Evolutionary conservation across 2,797 vertebrate genomes (phyloP).

Genomic region (Staurois parvus): DNA sequence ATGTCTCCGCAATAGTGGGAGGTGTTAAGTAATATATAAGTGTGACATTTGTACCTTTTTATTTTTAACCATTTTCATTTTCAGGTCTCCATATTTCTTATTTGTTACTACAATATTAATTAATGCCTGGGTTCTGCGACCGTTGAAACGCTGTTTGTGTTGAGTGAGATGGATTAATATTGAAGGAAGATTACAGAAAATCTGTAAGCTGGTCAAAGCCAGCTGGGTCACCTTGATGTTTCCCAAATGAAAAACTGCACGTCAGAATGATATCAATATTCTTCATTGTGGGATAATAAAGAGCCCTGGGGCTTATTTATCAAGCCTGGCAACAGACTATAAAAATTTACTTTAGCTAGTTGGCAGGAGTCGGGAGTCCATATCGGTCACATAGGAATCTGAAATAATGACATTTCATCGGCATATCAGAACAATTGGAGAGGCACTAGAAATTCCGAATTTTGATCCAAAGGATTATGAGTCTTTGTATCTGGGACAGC

Average conservation of each 20-base stretch:
- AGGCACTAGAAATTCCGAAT: not conserved
- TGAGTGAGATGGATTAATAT: constrained; percentile 79
- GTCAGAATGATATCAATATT: constrained; percentile 72
- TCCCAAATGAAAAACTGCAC: constrained; percentile 76
- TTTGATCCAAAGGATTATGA: not conserved
- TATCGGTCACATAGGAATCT: constrained; percentile 6
- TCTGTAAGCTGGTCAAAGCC: constrained; percentile 76
- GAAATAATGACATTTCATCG: constrained; percentile 23
- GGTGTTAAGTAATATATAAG: constrained; percentile 73
- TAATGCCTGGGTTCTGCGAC: constrained; percentile 81
- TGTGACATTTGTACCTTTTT: constrained; percentile 74
- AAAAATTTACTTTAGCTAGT: constrained; percentile 28
- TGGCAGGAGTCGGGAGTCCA: not conserved
- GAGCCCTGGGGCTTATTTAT: constrained; percentile 48
- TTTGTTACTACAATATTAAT: constrained; percentile 89
- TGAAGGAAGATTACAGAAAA: constrained; percentile 78
- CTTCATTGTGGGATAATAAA: constrained; percentile 56
- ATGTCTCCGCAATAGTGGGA: not conserved
- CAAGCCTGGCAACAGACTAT: constrained; percentile 26
- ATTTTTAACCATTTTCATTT: constrained; percentile 69
- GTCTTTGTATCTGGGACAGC: not conserved
- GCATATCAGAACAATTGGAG: not conserved
- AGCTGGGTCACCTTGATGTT: constrained; percentile 84
- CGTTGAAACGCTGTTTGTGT: constrained; percentile 75
- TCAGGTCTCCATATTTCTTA: constrained; percentile 74